These are phyloP conservation scores for Lutraria rhynchaena DNA, from an alignment of 1,140 invertebrate genomes.

Conservation along the genomic window DNA sequence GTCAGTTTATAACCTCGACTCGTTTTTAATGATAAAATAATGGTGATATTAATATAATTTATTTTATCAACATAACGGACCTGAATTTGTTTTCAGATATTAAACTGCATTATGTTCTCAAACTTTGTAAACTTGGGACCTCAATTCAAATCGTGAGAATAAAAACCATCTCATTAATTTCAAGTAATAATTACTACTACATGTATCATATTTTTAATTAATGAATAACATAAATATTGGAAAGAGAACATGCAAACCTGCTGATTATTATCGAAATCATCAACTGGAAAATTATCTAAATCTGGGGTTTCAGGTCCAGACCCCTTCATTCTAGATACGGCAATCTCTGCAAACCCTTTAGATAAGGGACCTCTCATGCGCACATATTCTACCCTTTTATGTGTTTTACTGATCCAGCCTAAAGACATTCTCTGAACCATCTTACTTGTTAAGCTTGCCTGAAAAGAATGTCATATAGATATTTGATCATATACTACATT, in stretches of 20 bases:
- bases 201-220: background rate
- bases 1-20: no score
- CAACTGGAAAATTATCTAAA: slow-evolving; percentile 84
- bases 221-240: background rate
- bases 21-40: no score
- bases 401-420: slow-evolving; percentile 88
- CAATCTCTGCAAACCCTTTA: slow-evolving; percentile 99
- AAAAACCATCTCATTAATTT: no score
- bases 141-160: no score
- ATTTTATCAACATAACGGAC: no score
- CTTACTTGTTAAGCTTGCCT: slow-evolving; percentile 96
- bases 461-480: no score
- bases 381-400: slow-evolving; percentile 97
- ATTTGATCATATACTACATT: no score
- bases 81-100: no score
- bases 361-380: slow-evolving; percentile 98
- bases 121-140: no score
- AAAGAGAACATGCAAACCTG: slow-evolving; percentile 14
- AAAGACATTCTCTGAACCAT: slow-evolving; percentile 98
- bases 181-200: background rate
- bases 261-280: slow-evolving; percentile 78
- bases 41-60: no score
- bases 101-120: no score
- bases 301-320: slow-evolving; percentile 93
- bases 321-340: slow-evolving; percentile 94